Evolutionary conservation across 2,797 vertebrate species (phyloP), one percentile per base, ranked within the genome.

Genomic region (Eospalax fontanierii): DNA sequence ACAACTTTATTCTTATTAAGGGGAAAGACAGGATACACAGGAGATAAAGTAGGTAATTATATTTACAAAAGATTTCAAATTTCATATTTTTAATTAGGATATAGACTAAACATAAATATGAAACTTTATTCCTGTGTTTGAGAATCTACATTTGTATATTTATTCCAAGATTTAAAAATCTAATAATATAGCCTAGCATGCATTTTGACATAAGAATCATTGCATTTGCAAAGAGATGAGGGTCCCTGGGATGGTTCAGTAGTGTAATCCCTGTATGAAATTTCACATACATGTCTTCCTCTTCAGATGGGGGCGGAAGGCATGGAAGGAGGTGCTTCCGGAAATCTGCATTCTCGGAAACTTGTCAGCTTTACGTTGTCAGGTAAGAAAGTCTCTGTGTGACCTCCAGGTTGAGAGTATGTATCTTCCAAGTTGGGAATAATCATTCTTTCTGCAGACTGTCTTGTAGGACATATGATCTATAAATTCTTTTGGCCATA

Each of bases 361-460:
- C 98, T 99, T 68, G 99, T 99, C 98, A 99, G 99, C 98, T 99
- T 99, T 95, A 99, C 99, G 1, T 96, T 99, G 50, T 99, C 99
- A 97, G 99, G 99, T 99, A 98, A 98, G 97, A 81, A 75, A 22
- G 76, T 81, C 87, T 94, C 6, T 43, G n/a, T 2, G 2, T 63
- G 10, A 11, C 33, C 10, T 87, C 61, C 46, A 75, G 22, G 80
- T 93, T 90, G 43, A 73, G 71, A 33, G 2, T 5, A 0, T 65
- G 2, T 24, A 6, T 4, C 87, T 59, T 71, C 65, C 71, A 26
- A 92, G 21, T 8, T 4, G 11, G 22, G 3, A 50, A 7, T 16
- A 22, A 14, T 50, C 24, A 8, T 35, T 83, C 46, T 61, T 83
- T 54, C 61, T 75, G 0, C 3, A 68, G 26, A 83, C 19, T 76